Percentiles rank a stretch among this genome's conserved stretches.
Conservation (phyloP, 2,888 invertebrate genomes). For the Sminthurides aquaticus region DNA sequence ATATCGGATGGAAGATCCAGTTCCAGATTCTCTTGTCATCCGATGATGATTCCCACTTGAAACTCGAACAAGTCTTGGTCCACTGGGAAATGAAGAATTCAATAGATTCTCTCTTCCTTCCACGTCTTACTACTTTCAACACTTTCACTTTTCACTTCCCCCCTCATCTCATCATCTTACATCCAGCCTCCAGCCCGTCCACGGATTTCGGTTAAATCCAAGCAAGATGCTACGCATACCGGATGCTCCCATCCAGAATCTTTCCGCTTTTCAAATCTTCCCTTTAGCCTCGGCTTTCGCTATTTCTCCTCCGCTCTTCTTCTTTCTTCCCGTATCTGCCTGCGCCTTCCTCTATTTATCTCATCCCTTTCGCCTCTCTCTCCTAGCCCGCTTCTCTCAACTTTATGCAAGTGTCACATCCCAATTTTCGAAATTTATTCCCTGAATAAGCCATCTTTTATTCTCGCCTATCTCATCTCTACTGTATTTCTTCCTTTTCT, state of each 20-base stretch:
- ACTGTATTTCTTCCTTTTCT: not conserved
- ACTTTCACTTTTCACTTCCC: constrained; percentile 7
- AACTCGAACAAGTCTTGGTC: constrained; percentile 15
- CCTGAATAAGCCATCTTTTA: not conserved
- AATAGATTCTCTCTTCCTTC: constrained; percentile 16
- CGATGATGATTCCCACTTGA: constrained; percentile 20
- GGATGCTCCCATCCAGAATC: not conserved
- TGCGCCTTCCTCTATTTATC: too few species aligned
- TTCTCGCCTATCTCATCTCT: not conserved
- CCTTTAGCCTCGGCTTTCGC: not conserved
- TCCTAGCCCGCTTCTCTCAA: too few species aligned
- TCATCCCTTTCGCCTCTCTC: too few species aligned
- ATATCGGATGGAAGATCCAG: not conserved
- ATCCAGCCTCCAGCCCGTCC: not conserved
- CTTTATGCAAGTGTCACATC: not conserved
- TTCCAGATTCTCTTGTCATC: not conserved
- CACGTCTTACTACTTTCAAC: constrained; percentile 13
- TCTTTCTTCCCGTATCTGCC: too few species aligned
- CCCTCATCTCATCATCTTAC: constrained; percentile 10
- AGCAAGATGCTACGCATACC: not conserved
- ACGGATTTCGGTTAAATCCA: constrained; percentile 8
- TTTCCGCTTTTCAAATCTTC: constrained; percentile 11
- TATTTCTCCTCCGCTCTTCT: not conserved
- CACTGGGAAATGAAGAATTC: constrained; percentile 22
- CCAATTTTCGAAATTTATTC: not conserved